Conservation (phyloP, 2,113 vertebrate species). For the Patagioenas fasciata region DNA sequence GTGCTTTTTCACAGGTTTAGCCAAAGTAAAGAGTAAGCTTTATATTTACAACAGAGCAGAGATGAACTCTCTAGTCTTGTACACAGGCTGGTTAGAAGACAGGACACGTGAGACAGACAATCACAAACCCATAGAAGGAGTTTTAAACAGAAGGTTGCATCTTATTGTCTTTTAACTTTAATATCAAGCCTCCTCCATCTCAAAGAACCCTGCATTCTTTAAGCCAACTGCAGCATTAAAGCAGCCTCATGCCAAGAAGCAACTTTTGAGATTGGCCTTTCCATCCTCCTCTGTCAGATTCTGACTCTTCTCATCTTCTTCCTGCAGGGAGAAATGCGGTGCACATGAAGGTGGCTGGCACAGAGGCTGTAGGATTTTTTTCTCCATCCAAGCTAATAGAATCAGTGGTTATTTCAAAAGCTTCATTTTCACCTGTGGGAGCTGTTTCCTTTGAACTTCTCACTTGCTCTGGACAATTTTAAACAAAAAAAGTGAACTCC, state of each 20-base stretch:
- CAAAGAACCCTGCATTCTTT: background rate
- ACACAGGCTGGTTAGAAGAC: background rate
- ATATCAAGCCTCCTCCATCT: background rate
- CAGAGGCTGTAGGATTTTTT: background rate
- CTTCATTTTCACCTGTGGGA: constrained; percentile 24
- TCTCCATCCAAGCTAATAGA: background rate
- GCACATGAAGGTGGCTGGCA: background rate
- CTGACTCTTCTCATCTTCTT: background rate
- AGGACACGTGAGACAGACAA: background rate
- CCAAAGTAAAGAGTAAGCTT: background rate
- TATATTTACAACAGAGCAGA: background rate
- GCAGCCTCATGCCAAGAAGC: background rate
- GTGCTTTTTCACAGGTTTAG: background rate
- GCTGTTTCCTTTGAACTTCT: constrained; percentile 19
- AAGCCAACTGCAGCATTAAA: background rate
- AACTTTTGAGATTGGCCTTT: background rate
- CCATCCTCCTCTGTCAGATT: background rate
- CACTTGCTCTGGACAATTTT: background rate
- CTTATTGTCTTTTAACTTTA: background rate
- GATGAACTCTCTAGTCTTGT: background rate
- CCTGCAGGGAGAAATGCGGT: background rate
- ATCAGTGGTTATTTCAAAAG: constrained; percentile 8
- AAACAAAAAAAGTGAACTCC: background rate
- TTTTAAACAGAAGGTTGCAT: background rate
- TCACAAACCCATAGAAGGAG: background rate